These are phyloP conservation scores for Apamea epomidion DNA, from an alignment of 2,888 invertebrate genomes.

Conservation along the genomic window DNA sequence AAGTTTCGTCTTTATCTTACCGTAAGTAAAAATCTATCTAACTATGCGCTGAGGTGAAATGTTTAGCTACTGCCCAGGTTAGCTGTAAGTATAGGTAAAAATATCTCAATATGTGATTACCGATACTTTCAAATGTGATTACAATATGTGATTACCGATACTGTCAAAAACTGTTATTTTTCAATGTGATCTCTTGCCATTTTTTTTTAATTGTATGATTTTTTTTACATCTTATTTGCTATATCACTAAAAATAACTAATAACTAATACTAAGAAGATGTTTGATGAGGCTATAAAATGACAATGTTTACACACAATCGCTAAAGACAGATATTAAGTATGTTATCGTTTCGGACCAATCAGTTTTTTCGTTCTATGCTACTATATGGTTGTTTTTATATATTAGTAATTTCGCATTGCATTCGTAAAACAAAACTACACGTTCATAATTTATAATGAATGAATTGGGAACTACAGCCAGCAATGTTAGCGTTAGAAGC, in stretches of 20 bases:
- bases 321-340: neutral
- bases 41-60: neutral
- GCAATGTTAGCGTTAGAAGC: neutral
- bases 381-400: neutral
- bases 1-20: neutral
- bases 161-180: neutral
- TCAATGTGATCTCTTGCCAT: neutral
- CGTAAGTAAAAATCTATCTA: neutral
- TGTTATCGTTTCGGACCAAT: neutral
- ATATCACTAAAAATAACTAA: neutral
- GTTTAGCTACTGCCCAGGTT: no score
- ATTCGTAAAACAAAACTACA: neutral
- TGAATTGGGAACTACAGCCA: neutral
- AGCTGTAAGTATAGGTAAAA: neutral
- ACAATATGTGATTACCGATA: neutral
- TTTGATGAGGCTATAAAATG: neutral
- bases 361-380: neutral
- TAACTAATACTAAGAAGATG: no score
- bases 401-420: slow-evolving; percentile 8
- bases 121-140: no score
- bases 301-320: neutral
- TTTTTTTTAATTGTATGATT: neutral
- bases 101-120: neutral
- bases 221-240: neutral
- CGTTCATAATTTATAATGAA: neutral